Evolutionary conservation across 2,888 invertebrate genomes (phyloP), one percentile per base, ranked within the genome.

Genomic region (Synergus laeviventris): DNA sequence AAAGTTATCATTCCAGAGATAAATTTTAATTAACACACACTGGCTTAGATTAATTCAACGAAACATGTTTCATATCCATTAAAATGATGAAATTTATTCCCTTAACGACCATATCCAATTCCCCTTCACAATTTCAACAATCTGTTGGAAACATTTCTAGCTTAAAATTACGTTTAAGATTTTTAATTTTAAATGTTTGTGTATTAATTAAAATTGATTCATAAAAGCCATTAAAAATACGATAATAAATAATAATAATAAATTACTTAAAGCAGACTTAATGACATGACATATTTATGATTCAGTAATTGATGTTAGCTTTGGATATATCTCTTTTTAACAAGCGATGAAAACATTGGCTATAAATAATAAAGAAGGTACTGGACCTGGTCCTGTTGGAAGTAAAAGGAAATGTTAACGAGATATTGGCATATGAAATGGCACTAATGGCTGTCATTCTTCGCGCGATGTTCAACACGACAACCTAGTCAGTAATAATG

Each of bases 71-170:
- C 31, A 70, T 31, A 70, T 70, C 70, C 70, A 49, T 49, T 70
- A 70, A 70, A 70, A 70, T 70, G 70, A 70, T 70, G 70, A 70
- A 70, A 70, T 70, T 70, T 70, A 70, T 70, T 70, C 49, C 70
- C 70, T 70, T 31, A n/a, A 45, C 45, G 70, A 70, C 70, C 70
- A 70, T 24, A 70, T 70, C 45, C 49, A 49, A 70, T 49, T 66
- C 70, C 70, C 70, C 70, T 70, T 49, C 49, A 70, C 70, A 70
- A 70, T 70, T 49, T 70, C 45, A 70, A 18, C 70, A 70, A 70
- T 70, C 70, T 70, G n/a, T 36, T 70, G 16, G n/a, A 70, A 66
- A 45, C 45, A 31, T 70, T 70, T 70, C 70, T 45, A n/a, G 36
- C 38, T 62, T 45, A 70, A 70, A 49, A 31, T 31, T 64, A 42